Conservation (phyloP, 64 coral and sea anemone genomes). For the Montipora efflorescens region DNA sequence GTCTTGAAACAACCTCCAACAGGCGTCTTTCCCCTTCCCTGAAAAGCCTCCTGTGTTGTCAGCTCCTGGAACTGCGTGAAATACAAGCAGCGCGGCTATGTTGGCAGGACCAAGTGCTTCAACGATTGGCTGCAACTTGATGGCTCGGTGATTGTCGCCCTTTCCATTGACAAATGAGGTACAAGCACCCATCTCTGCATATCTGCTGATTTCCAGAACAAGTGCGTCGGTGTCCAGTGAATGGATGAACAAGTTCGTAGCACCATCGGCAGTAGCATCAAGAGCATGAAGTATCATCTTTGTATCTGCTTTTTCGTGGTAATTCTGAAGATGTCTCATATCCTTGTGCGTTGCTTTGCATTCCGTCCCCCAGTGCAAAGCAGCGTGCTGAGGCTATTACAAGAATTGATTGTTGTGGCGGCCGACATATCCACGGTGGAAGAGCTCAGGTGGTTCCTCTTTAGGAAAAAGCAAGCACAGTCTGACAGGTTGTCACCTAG, state of each 20-base stretch:
- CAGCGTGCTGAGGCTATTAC: too few relatives aligned
- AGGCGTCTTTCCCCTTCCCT: not conserved
- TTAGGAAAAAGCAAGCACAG: not conserved
- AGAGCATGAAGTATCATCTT: slow-evolving; percentile 17
- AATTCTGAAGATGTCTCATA: not conserved
- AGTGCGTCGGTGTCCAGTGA: slow-evolving; percentile 34
- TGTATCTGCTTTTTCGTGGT: slow-evolving; percentile 6
- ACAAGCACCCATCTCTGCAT: not conserved
- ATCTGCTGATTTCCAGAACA: slow-evolving; percentile 4
- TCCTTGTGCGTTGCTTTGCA: not conserved
- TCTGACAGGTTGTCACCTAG: slow-evolving; percentile 19
- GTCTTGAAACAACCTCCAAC: slow-evolving; percentile 22
- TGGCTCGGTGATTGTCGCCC: not conserved
- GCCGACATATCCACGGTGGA: not conserved
- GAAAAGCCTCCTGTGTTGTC: not conserved
- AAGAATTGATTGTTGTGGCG: too few relatives aligned
- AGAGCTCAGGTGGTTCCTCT: slow-evolving; percentile 14
- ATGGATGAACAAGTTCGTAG: not conserved
- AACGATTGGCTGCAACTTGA: not conserved
- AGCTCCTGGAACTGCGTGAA: slow-evolving; percentile 5
- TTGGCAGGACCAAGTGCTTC: slow-evolving; percentile 33
- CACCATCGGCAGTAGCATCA: slow-evolving; percentile 11
- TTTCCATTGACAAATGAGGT: slow-evolving; percentile 35
- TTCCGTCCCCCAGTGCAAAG: not conserved
- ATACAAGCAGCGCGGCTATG: slow-evolving; percentile 7